These are phyloP conservation scores for Lasius platythorax DNA, from an alignment of 2,888 invertebrate species.

Conservation along the genomic window DNA sequence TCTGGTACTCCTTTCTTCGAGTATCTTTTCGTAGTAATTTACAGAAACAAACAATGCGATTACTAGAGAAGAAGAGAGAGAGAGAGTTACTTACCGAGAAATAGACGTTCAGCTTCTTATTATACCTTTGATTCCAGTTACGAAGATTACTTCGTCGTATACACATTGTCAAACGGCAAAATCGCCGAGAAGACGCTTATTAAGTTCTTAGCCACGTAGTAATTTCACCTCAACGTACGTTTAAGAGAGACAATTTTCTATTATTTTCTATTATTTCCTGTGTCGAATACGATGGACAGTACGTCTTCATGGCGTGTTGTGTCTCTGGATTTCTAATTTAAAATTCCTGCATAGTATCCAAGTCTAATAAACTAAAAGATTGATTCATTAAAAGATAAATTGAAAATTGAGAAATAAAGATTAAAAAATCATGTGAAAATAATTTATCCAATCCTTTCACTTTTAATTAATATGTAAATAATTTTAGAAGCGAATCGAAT, in stretches of 20 bases:
- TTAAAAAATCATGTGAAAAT: background rate
- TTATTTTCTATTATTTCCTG: conserved; percentile 37
- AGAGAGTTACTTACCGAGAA: conserved; percentile 43
- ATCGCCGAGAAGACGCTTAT: conserved; percentile 45
- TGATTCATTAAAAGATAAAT: background rate
- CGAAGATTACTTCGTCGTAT: conserved; percentile 48
- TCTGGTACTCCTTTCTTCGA: background rate
- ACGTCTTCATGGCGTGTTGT: background rate
- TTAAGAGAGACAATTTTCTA: conserved; percentile 50
- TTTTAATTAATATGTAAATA: background rate
- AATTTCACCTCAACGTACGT: conserved; percentile 50
- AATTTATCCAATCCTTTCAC: conserved; percentile 6
- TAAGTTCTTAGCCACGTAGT: conserved; percentile 47
- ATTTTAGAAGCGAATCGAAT: background rate
- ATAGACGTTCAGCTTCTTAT: conserved; percentile 48
- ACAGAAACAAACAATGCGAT: conserved; percentile 28
- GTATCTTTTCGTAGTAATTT: conserved; percentile 1
- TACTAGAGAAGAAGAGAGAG: conserved; percentile 34
- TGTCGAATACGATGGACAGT: conserved; percentile 1
- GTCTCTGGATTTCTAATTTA: background rate
- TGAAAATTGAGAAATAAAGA: background rate
- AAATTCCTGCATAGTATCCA: background rate
- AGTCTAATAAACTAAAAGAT: background rate
- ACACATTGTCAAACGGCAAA: conserved; percentile 33
- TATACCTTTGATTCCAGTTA: conserved; percentile 54